Base-by-base conservation (phyloP, 1,140 invertebrate species). In the Bilobella aurantiaca region DNA sequence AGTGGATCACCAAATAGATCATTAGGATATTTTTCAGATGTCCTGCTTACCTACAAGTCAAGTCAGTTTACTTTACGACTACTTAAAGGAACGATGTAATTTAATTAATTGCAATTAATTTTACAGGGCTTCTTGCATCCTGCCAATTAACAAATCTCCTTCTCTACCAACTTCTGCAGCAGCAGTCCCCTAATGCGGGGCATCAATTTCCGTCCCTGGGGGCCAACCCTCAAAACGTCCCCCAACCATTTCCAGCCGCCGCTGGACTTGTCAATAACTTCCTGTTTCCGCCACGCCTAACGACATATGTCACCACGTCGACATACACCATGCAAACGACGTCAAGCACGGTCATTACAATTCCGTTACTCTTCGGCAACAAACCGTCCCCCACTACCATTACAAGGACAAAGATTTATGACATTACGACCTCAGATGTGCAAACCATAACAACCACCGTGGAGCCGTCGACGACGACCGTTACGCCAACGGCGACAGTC, bases 131-230 rank as follows among this genome's bases (percentile, higher is more conserved):
- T 3, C 63, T 72, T 18, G 67, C 70, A 31, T 68, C 68, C 16
- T 72, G 70, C 64, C 70, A 72, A 34, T 56, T 73, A 32, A 73
- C 71, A 23, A 73, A 73, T 53, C 53, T 73, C n/a, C 64, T 73
- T n/a, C 58, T 73, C 16, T 73, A 73, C 62, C 68, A 73, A 64
- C n/a, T 70, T n/a, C 53, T 73, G n/a, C 64, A 69, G 30, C 67
- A 72, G 32, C 46, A 60, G 23, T 14, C 27, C 58, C 34, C 28
- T 60, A 3, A 3, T 29, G 49, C 5, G 23, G 25, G 49, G 14
- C 12, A 56, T 56, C 25, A 12, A 28, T 27, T 62, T n/a, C n/a
- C n/a, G 29, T 14, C 12, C 16, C 58, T 59, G 8, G 28, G 31
- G 21, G 28, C 29, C 5, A 53, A 58, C 28, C 8, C 28, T 5